Base-by-base conservation (phyloP, 2,888 invertebrate species). In the Cacoxenus indagator region DNA sequence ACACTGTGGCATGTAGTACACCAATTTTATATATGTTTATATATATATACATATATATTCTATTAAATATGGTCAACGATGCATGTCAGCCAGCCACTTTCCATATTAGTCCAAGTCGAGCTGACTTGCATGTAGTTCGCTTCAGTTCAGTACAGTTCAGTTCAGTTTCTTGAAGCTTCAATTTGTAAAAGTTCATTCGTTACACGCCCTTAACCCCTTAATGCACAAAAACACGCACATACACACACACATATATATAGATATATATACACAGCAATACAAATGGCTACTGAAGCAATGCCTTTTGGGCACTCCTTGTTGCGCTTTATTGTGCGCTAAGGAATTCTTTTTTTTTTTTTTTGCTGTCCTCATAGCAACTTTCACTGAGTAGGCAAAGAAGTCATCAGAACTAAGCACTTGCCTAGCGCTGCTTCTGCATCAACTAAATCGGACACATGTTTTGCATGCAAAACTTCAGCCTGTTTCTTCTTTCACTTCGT, bases 401-500 rank as follows among this genome's bases (percentile, higher is more conserved):
- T 37, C 37, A 14, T 37, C 37, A 37, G 5, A 37, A 37, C 31
- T 31, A 31, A 48, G 4, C 9, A 48, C 9, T 48, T 48, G 48
- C 9, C 2, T 48, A 14, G 48, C 19, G 22, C 9, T 51, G 17
- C 19, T 51, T 37, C 31, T 31, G 37, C 37, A 37, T 61, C 59
- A 59, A 37, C 29, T 29, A 59, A 75, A 68, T 72, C 70, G 68
- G 70, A 74, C 75, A 74, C 74, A 74, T 74, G 75, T 73, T 74
- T 74, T 74, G 75, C 74, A 74, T 74, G 74, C 73, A 67, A 74
- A n/a, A 74, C 68, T 75, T 70, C 59, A 37, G 31, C 24, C 57
- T 26, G 65, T 65, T 31, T 26, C 5, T 48, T 48, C 5, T 2
- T 48, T 48, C 19, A 37, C 48, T 71, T 72, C 73, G 67, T 77